These are phyloP conservation scores for Linurgus olivaceus DNA, from an alignment of 2,797 vertebrate genomes.

Conservation along the genomic window DNA sequence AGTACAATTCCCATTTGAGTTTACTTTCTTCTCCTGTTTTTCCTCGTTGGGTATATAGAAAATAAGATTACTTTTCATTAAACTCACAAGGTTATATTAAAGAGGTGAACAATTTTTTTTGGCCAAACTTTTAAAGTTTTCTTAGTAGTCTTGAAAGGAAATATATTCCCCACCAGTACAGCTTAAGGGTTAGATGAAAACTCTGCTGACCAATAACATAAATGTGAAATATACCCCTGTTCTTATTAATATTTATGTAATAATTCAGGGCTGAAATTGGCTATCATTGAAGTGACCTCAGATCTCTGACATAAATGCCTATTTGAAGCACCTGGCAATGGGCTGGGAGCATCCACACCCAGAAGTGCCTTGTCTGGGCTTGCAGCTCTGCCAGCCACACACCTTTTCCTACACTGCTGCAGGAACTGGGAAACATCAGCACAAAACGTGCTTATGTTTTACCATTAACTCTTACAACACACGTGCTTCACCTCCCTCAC, in stretches of 20 bases:
- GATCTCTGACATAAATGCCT: conserved; percentile 68
- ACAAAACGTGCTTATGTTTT: conserved; percentile 43
- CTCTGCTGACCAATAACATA: neutral
- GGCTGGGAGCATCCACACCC: conserved; percentile 50
- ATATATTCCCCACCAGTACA: neutral
- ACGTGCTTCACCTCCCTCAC: neutral
- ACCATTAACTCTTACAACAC: conserved; percentile 50
- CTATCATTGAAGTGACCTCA: conserved; percentile 48
- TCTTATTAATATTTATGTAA: conserved; percentile 35
- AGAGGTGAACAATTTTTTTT: neutral
- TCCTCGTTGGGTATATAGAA: neutral
- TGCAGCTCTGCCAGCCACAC: conserved; percentile 40
- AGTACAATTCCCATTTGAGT: neutral
- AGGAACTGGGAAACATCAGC: conserved; percentile 51
- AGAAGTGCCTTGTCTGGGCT: conserved; percentile 38
- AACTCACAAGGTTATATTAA: neutral
- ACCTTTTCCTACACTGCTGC: conserved; percentile 24
- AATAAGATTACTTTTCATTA: neutral
- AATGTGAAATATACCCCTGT: neutral
- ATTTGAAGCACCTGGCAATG: conserved; percentile 52
- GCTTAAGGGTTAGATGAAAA: neutral
- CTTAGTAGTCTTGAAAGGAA: neutral
- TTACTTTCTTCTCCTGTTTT: neutral
- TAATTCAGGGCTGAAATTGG: neutral
- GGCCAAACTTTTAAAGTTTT: neutral